A percentile compares a stretch with the other conserved stretches of the same genome.
These are phyloP conservation scores for Chloroceryle amazona DNA, from an alignment of 2,797 vertebrate species.

Conservation along the genomic window DNA sequence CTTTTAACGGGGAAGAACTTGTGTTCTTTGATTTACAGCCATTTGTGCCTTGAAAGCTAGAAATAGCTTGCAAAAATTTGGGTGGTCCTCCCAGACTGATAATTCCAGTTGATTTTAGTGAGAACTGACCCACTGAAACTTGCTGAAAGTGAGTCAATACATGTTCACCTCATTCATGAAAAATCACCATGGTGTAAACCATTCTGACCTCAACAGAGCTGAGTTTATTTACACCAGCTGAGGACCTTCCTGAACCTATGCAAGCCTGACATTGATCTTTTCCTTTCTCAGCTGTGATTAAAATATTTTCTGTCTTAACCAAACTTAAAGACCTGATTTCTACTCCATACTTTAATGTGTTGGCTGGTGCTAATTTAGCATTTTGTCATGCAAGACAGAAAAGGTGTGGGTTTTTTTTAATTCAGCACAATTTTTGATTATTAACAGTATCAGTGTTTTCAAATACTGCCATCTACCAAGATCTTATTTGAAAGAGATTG, in stretches of 20 bases:
- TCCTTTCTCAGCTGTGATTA: background rate
- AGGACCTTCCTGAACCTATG: background rate
- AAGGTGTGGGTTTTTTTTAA: background rate
- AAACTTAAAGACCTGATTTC: background rate
- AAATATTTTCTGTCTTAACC: constrained; percentile 13
- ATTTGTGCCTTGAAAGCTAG: background rate
- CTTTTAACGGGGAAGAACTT: background rate
- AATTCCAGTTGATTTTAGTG: background rate
- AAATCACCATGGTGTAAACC: background rate
- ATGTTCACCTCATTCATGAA: background rate
- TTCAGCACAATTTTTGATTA: background rate
- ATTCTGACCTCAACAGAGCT: background rate
- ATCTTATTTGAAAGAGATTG: background rate
- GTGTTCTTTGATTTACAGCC: background rate
- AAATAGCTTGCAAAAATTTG: background rate
- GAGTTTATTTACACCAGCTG: constrained; percentile 11
- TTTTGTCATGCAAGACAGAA: background rate
- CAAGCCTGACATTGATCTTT: background rate
- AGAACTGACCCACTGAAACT: background rate
- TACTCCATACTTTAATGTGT: background rate
- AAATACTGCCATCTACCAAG: background rate
- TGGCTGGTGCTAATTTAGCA: background rate
- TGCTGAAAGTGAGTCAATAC: background rate
- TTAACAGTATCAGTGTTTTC: background rate
- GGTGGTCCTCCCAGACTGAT: background rate